Conservation (phyloP, 1,140 invertebrate genomes). For the Drosophila funebris region DNA sequence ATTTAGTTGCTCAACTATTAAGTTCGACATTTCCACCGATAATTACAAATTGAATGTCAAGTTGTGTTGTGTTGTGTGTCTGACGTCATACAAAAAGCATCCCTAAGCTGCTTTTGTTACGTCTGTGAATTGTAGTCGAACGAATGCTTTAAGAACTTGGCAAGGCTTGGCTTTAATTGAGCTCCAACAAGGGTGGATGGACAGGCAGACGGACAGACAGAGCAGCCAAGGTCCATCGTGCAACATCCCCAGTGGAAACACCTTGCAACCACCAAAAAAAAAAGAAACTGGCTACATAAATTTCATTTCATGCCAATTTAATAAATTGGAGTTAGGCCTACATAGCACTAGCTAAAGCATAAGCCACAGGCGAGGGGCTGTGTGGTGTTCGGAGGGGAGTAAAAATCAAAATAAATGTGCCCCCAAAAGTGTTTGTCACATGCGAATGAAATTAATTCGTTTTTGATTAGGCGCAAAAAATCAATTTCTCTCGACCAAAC, state of each 20-base stretch:
- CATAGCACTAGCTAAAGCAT: constrained; percentile 13
- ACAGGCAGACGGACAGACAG: background rate
- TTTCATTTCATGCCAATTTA: constrained; percentile 81
- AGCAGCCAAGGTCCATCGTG: background rate
- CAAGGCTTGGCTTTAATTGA: constrained; percentile 38
- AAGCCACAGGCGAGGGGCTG: background rate
- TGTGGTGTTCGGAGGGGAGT: background rate
- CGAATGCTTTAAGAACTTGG: constrained; percentile 20
- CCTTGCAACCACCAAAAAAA: constrained; percentile 69
- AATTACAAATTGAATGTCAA: constrained; percentile 21
- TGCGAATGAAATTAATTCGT: constrained; percentile 78
- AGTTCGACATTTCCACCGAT: constrained; percentile 17
- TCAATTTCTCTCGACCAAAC: constrained; percentile 75
- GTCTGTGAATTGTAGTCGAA: background rate
- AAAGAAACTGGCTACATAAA: constrained; percentile 67
- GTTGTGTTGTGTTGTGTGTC: background rate
- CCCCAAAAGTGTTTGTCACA: constrained; percentile 67
- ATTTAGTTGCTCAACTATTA: constrained; percentile 11
- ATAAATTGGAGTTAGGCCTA: constrained; percentile 72
- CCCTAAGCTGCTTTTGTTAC: constrained; percentile 1
- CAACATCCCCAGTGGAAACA: constrained; percentile 48
- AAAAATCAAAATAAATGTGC: constrained; percentile 48
- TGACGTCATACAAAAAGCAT: constrained; percentile 18
- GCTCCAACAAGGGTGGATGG: constrained; percentile 6
- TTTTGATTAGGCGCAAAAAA: constrained; percentile 82